Percentiles rank a stretch among this genome's conserved stretches.
phyloP scores from a whole-genome alignment of 2,888 invertebrate species.

The Antheraea yamamai region DNA sequence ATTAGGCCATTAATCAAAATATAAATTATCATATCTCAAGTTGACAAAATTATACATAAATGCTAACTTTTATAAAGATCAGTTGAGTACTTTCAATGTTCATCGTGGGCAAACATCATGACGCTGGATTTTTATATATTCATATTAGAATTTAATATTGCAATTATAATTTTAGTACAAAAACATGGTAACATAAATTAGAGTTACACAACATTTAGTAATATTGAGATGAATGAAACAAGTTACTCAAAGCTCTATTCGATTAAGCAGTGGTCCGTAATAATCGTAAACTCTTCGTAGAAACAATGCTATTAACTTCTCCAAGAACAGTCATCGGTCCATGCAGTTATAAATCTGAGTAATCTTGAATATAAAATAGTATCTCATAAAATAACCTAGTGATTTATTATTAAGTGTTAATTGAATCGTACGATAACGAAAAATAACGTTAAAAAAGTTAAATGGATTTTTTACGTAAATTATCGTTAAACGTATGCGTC shows the following conservation, averaged over 20 bases:
- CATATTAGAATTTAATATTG: too few relatives aligned
- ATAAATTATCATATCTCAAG: too few relatives aligned
- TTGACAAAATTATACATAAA: too few relatives aligned
- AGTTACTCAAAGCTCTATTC: background rate
- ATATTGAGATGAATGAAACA: background rate
- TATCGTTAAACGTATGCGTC: constrained; percentile 47
- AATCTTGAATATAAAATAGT: constrained; percentile 1
- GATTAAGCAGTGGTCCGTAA: background rate
- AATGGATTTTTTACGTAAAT: constrained; percentile 37
- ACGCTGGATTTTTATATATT: too few relatives aligned
- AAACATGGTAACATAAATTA: background rate
- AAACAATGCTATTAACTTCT: background rate
- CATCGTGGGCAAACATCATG: too few relatives aligned
- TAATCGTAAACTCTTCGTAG: background rate
- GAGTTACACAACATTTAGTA: background rate
- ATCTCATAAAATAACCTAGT: constrained; percentile 3
- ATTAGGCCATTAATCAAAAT: too few relatives aligned
- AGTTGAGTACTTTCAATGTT: too few relatives aligned
- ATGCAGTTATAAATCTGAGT: background rate
- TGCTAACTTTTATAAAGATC: too few relatives aligned
- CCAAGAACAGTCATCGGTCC: too few relatives aligned
- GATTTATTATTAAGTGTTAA: constrained; percentile 26
- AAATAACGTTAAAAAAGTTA: constrained; percentile 23
- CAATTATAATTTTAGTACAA: too few relatives aligned
- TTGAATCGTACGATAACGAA: background rate